These are phyloP conservation scores for Geodia barretti DNA, from an alignment of 37 sponge, comb jelly and placozoan species.

Conservation along the genomic window DNA sequence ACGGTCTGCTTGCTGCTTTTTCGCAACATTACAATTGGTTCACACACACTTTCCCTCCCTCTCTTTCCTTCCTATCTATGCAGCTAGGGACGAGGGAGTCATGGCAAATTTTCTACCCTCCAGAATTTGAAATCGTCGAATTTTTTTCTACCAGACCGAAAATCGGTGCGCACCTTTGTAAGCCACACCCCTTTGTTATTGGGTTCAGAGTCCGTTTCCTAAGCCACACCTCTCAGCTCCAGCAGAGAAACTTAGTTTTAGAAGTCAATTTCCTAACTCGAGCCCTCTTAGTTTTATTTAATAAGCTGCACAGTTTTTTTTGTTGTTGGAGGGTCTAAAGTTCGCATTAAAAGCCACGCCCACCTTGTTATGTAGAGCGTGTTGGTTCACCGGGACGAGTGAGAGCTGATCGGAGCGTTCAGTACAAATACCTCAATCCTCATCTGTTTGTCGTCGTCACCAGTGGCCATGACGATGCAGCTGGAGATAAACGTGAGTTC, in stretches of 20 bases:
- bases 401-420: conserved; percentile 69
- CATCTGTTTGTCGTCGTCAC: conserved; percentile 87
- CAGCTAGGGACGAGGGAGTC: not conserved
- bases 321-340: too few relatives aligned
- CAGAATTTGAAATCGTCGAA: not conserved
- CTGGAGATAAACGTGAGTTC: not conserved
- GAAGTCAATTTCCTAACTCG: too few relatives aligned
- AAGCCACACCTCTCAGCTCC: too few relatives aligned
- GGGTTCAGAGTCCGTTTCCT: too few relatives aligned
- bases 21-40: too few relatives aligned
- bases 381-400: conserved; percentile 78
- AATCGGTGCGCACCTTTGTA: not conserved
- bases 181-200: too few relatives aligned
- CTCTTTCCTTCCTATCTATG: not conserved
- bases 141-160: not conserved
- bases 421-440: conserved; percentile 97
- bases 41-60: not conserved
- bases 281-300: too few relatives aligned
- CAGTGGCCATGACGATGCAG: not conserved
- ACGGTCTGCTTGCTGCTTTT: too few relatives aligned
- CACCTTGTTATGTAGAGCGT: conserved; percentile 36
- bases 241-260: too few relatives aligned
- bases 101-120: not conserved
- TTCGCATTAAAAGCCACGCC: not conserved
- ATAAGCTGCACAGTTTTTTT: too few relatives aligned